phyloP scores from a whole-genome alignment of 2,113 vertebrate species.

The Syngnathus scovelli region DNA sequence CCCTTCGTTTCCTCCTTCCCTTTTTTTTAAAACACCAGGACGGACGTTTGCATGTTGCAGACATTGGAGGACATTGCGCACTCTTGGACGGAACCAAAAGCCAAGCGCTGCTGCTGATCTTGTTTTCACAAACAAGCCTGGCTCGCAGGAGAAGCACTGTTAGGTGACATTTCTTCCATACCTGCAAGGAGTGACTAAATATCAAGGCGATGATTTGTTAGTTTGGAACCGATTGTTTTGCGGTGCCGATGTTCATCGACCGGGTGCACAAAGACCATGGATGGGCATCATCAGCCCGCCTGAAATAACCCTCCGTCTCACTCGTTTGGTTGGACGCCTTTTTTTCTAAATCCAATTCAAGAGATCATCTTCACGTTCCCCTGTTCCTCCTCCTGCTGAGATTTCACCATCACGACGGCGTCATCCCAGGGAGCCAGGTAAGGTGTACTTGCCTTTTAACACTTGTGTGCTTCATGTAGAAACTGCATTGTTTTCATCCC shows the following conservation, averaged over 20 bases:
- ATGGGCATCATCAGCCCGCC: conserved; percentile 49
- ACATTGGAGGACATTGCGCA: conserved; percentile 24
- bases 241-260: neutral
- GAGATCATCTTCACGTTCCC: conserved; percentile 50
- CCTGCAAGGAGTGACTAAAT: neutral
- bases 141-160: neutral
- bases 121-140: conserved; percentile 21
- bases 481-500: neutral
- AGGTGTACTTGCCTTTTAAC: neutral
- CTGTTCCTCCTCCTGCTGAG: conserved; percentile 12
- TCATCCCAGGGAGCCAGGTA: conserved; percentile 58
- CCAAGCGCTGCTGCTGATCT: conserved; percentile 9
- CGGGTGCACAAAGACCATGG: conserved; percentile 27
- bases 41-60: neutral
- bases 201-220: neutral
- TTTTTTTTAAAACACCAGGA: neutral
- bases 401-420: conserved; percentile 48
- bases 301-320: conserved; percentile 36
- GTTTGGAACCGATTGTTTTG: neutral
- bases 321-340: conserved; percentile 29
- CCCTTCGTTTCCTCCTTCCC: neutral
- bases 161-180: neutral
- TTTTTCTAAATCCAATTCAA: conserved; percentile 56
- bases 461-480: neutral
- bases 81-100: conserved; percentile 4